A percentile compares a stretch with the other conserved stretches of the same genome.
phyloP scores from a whole-genome alignment of 2,113 vertebrate species.

The Cariama cristata region DNA sequence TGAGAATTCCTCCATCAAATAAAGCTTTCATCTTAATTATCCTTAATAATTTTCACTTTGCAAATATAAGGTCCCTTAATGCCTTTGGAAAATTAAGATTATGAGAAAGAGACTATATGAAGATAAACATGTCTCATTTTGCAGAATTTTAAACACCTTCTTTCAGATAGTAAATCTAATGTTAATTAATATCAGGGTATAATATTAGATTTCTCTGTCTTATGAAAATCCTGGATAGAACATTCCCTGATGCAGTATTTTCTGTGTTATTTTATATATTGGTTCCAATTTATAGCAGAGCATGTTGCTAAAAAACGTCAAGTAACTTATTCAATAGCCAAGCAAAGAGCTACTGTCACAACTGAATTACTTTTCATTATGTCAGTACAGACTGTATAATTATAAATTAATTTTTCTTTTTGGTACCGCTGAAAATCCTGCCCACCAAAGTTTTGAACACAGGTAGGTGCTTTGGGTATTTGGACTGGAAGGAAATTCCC shows the following conservation, averaged over 20 bases:
- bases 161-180: conserved; percentile 34
- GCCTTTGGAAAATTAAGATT: conserved; percentile 57
- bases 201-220: conserved; percentile 41
- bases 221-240: conserved; percentile 19
- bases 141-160: conserved; percentile 47
- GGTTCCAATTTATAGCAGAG: not conserved
- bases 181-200: conserved; percentile 55
- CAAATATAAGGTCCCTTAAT: conserved; percentile 55
- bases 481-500: not conserved
- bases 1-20: conserved; percentile 56
- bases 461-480: not conserved
- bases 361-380: conserved; percentile 7
- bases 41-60: conserved; percentile 63
- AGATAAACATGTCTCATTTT: conserved; percentile 53
- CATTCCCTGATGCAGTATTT: conserved; percentile 25
- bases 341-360: not conserved
- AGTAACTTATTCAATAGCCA: not conserved
- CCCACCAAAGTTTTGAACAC: not conserved
- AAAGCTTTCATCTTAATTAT: conserved; percentile 61
- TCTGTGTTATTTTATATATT: conserved; percentile 10
- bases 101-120: conserved; percentile 2
- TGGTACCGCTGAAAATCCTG: not conserved
- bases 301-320: not conserved
- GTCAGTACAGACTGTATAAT: not conserved
- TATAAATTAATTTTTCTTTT: not conserved